Evolutionary conservation across 37 sponge, comb jelly and placozoan genomes (phyloP).

Genomic region (Eunapius fragilis): DNA sequence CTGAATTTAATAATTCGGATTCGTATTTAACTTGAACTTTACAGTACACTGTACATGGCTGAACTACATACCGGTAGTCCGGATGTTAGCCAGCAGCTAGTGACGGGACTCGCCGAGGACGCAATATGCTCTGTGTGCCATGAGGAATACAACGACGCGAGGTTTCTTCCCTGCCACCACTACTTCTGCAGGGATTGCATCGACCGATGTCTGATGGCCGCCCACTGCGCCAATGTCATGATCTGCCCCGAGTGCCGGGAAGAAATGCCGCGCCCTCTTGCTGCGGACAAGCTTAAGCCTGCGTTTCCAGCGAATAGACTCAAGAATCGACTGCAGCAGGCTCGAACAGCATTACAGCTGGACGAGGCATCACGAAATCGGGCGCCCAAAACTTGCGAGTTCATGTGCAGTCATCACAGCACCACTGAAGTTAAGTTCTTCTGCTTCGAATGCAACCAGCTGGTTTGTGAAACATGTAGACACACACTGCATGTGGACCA

Average conservation of each 20-base stretch:
- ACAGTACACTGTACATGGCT: too few relatives aligned
- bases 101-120: slow-evolving; percentile 10
- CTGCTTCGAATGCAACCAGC: slow-evolving; percentile 39
- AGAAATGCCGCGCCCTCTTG: background rate
- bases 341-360: background rate
- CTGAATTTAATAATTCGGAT: too few relatives aligned
- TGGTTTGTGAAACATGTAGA: slow-evolving; percentile 29
- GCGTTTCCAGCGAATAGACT: background rate
- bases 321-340: background rate
- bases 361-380: background rate
- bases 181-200: slow-evolving; percentile 34
- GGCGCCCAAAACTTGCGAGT: background rate
- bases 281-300: background rate
- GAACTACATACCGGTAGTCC: too few relatives aligned
- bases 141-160: slow-evolving; percentile 12
- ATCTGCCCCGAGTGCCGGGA: slow-evolving; percentile 3
- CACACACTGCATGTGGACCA: slow-evolving; percentile 20
- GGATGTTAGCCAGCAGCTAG: background rate
- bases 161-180: slow-evolving; percentile 40
- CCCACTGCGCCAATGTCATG: background rate
- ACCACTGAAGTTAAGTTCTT: slow-evolving; percentile 2
- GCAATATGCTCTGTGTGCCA: slow-evolving; percentile 24
- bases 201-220: too few relatives aligned
- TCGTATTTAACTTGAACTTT: too few relatives aligned
- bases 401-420: background rate